Percentiles rank a stretch among this genome's conserved stretches.
phyloP scores from a whole-genome alignment of 2,113 vertebrate species.

The Phylloscopus trochilus region DNA sequence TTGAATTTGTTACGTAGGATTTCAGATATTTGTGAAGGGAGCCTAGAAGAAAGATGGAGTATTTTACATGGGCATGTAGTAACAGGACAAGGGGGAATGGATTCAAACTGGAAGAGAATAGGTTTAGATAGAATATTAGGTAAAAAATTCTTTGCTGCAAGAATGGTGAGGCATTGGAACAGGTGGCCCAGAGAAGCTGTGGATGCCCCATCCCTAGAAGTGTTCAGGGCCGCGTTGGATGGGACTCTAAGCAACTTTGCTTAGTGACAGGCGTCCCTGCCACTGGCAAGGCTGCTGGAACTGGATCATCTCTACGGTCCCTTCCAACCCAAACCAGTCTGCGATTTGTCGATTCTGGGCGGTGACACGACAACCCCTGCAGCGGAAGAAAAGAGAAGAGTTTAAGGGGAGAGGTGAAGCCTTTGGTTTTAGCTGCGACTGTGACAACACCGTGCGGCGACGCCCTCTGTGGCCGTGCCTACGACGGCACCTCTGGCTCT shows the following conservation, averaged over 20 bases:
- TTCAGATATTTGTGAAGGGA: neutral
- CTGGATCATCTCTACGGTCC: too few relatives aligned
- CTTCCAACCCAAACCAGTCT: neutral
- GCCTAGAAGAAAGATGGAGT: neutral
- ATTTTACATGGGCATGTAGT: neutral
- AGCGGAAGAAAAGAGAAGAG: accelerated
- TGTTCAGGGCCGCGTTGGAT: accelerated
- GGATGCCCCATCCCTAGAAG: neutral
- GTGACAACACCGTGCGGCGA: accelerated
- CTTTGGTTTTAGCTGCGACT: neutral
- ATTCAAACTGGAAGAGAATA: neutral
- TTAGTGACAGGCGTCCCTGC: accelerated
- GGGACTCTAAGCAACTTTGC: too few relatives aligned
- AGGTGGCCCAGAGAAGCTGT: neutral
- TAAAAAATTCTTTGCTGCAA: neutral
- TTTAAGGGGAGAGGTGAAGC: accelerated
- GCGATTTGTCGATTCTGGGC: accelerated
- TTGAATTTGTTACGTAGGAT: neutral
- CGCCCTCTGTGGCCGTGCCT: too few relatives aligned
- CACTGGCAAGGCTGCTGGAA: neutral
- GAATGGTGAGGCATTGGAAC: neutral
- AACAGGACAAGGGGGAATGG: neutral
- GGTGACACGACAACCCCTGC: accelerated
- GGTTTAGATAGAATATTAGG: neutral
- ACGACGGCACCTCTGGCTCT: accelerated